These are phyloP conservation scores for Spondyliosoma cantharus DNA, from an alignment of 2,797 vertebrate species.

Conservation along the genomic window DNA sequence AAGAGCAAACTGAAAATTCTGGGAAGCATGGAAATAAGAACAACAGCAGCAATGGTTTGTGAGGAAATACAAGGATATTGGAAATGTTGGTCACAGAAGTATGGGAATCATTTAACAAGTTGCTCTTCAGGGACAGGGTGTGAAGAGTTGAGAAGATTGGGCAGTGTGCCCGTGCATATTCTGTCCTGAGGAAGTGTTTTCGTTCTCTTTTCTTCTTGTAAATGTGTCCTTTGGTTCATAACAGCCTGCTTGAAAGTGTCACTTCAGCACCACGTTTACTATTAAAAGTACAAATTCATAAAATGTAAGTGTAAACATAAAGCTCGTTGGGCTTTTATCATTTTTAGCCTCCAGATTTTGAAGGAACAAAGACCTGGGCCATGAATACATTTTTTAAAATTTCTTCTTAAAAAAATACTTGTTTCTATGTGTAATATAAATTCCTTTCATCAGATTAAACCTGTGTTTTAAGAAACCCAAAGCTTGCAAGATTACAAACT, in stretches of 20 bases:
- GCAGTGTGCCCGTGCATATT: background rate
- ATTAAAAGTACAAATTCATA: constrained; percentile 4
- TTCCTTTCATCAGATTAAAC: background rate
- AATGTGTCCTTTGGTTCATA: background rate
- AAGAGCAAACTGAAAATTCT: background rate
- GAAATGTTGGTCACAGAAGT: constrained; percentile 12
- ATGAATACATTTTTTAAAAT: background rate
- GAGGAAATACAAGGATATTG: background rate
- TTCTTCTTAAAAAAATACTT: background rate
- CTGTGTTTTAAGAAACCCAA: background rate
- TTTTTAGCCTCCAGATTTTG: constrained; percentile 13
- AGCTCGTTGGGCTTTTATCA: constrained; percentile 7
- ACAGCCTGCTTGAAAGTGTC: constrained; percentile 2
- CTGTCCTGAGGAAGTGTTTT: constrained; percentile 5
- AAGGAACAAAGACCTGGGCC: background rate
- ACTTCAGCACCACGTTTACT: background rate
- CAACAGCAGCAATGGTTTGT: background rate
- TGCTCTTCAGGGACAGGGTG: constrained; percentile 41
- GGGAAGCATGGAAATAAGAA: background rate
- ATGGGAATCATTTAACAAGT: background rate
- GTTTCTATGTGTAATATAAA: background rate
- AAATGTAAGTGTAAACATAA: background rate
- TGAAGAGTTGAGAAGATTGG: constrained; percentile 7
- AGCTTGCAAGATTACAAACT: background rate
- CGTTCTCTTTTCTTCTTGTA: background rate